phyloP scores from a whole-genome alignment of 2,797 vertebrate species.

The Poeciliopsis turneri region DNA sequence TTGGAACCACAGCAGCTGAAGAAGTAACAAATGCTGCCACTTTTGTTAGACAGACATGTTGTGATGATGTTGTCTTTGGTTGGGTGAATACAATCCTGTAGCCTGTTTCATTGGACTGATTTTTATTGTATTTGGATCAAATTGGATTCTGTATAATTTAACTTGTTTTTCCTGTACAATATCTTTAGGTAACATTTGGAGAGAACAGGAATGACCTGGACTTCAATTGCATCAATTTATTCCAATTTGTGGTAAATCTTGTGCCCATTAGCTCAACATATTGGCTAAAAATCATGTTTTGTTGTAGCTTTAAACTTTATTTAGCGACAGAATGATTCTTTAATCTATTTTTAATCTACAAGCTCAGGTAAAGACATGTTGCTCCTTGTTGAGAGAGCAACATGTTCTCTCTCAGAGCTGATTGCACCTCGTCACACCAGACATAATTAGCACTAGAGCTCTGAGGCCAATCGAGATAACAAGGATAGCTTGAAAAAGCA shows the following conservation, averaged over 20 bases:
- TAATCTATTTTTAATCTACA: too few species aligned
- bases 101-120: neutral
- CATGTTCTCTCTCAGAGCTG: slow-evolving; percentile 23
- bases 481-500: neutral
- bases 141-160: neutral
- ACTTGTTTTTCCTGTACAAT: neutral
- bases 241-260: neutral
- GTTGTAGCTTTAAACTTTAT: neutral
- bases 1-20: too few species aligned
- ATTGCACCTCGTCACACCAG: slow-evolving; percentile 29
- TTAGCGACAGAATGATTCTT: neutral
- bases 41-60: too few species aligned
- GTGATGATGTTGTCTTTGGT: too few species aligned
- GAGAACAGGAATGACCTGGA: neutral
- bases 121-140: neutral
- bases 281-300: neutral
- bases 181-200: neutral
- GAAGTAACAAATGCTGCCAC: too few species aligned
- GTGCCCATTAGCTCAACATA: neutral
- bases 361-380: neutral
- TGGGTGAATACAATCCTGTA: too few species aligned
- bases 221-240: neutral
- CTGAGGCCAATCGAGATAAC: slow-evolving; percentile 36
- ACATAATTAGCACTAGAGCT: slow-evolving; percentile 28
- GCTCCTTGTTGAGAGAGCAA: slow-evolving; percentile 14